A percentile compares a stretch with the other conserved stretches of the same genome.
phyloP scores from a whole-genome alignment of 2,113 vertebrate species.

The Gallinago paraguaiae region DNA sequence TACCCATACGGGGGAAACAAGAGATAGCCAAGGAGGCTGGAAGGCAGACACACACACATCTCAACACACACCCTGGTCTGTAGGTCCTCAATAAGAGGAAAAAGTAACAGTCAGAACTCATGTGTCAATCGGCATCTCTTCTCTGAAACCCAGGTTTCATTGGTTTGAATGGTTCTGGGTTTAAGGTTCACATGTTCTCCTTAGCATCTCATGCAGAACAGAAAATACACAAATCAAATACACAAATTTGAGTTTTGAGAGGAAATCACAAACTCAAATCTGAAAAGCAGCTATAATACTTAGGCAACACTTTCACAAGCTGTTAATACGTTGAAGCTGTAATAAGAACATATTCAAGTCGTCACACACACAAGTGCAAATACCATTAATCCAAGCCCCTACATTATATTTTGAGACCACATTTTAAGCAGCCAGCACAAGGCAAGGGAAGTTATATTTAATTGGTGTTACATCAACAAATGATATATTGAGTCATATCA shows the following conservation, averaged over 20 bases:
- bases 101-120: background rate
- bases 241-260: background rate
- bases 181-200: background rate
- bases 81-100: background rate
- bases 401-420: background rate
- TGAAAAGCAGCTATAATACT: background rate
- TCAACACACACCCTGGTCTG: background rate
- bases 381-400: background rate
- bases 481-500: fast-evolving
- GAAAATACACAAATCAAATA: background rate
- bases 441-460: background rate
- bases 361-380: background rate
- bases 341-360: background rate
- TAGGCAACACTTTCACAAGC: background rate
- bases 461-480: background rate
- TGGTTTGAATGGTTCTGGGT: background rate
- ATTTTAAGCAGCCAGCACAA: background rate
- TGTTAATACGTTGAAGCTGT: background rate
- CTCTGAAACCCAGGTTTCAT: fast-evolving
- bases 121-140: background rate
- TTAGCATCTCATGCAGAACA: background rate
- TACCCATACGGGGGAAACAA: background rate
- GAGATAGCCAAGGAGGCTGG: background rate
- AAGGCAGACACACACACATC: background rate
- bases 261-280: background rate